Evolutionary conservation across 1,140 invertebrate species (phyloP).

Genomic region (Hylyphantes graminicola): DNA sequence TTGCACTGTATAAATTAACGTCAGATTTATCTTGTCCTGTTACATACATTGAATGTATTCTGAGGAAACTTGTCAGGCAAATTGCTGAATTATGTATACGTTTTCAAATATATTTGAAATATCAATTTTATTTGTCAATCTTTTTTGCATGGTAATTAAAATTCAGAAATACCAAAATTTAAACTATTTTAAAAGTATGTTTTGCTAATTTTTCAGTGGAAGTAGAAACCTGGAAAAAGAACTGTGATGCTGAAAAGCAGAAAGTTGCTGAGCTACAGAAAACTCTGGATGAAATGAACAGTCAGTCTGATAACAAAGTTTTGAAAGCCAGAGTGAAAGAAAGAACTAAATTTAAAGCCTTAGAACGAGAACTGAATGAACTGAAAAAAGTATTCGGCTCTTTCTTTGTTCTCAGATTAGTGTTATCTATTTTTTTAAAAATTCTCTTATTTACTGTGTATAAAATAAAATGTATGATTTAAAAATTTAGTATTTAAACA

Average conservation of each 20-base stretch:
- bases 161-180: no score
- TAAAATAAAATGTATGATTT: no score
- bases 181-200: background rate
- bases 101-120: no score
- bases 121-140: no score
- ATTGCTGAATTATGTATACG: no score
- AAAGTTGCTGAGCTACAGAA: slow-evolving; percentile 74
- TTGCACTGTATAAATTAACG: no score
- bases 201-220: slow-evolving; percentile 16
- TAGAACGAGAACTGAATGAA: slow-evolving; percentile 81
- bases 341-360: slow-evolving; percentile 82
- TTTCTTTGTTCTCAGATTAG: background rate
- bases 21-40: no score
- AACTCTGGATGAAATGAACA: slow-evolving; percentile 80
- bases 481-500: no score
- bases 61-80: no score
- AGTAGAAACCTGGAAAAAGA: slow-evolving; percentile 38
- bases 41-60: no score
- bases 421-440: background rate
- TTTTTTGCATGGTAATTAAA: no score
- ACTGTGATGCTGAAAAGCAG: slow-evolving; percentile 67
- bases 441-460: background rate
- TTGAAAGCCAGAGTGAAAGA: slow-evolving; percentile 85
- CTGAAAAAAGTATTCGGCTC: slow-evolving; percentile 71
- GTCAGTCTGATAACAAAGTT: slow-evolving; percentile 72